Evolutionary conservation across 2,888 invertebrate genomes (phyloP).

Genomic region (Lepidonotus clava): DNA sequence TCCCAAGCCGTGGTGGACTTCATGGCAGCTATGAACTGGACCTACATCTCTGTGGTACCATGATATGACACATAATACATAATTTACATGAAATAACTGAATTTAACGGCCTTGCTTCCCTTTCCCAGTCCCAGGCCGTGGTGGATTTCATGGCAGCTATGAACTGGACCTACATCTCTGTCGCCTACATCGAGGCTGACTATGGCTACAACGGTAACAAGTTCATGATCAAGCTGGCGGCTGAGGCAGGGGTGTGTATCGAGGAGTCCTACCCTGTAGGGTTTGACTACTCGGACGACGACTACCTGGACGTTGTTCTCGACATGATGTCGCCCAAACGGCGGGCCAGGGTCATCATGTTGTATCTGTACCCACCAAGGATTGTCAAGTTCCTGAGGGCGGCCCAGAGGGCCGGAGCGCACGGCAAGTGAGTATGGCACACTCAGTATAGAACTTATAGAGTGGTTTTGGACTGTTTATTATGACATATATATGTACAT

Average conservation of each 20-base stretch:
- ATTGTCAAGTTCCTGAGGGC: not conserved
- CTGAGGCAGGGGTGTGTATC: not conserved
- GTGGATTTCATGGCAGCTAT: not conserved
- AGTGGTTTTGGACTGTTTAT: no score
- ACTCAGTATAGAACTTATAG: no score
- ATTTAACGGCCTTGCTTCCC: not conserved
- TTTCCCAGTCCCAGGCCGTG: not conserved
- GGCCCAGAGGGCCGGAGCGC: not conserved
- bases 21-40: not conserved
- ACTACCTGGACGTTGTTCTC: not conserved
- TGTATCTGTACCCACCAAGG: not conserved
- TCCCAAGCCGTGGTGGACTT: constrained; percentile 11
- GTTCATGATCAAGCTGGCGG: not conserved
- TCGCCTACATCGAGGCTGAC: not conserved
- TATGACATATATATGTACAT: no score
- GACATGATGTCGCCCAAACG: not conserved
- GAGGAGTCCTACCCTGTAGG: not conserved
- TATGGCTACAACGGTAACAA: constrained; percentile 19
- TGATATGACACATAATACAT: not conserved
- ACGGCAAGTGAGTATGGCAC: no score
- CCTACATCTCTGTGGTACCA: constrained; percentile 20
- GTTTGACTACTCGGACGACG: not conserved
- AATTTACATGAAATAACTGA: not conserved
- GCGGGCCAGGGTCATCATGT: not conserved
- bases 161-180: constrained; percentile 37